Evolutionary conservation across 1,140 invertebrate species (phyloP), one percentile per base, ranked within the genome.

Genomic region (Chrysomallon squamiferum): DNA sequence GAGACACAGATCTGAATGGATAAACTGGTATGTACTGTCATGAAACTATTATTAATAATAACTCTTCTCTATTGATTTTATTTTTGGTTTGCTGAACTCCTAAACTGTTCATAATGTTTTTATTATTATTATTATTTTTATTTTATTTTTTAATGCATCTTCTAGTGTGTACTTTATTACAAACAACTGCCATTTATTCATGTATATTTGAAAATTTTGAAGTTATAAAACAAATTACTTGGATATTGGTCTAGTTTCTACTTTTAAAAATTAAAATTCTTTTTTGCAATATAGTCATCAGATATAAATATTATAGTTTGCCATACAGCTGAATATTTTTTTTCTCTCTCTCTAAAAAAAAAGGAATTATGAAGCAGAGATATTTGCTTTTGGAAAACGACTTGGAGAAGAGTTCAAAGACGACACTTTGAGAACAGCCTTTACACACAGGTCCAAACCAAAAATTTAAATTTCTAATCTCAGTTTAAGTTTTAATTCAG

Each of bases 361-460:
- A n/a, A 88, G 88, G 95, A 97, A 97, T 82, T 92, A 94, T 81
- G 88, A 92, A 69, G 89, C 93, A 0, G 96, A 98, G 87, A 64
- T 97, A 20, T 96, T 88, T 88, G 92, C 94, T 4, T 97, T 97
- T 87, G 91, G 91, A 30, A 90, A 91, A 74, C 87, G 96, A 47
- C 84, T 97, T 13, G 90, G 91, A n/a, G 96, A 97, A 87, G 87
- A 92, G 9, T 94, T 97, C 78, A 86, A 93, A 65, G 80, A 87
- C 0, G 83, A 89, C 50, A 81, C 92, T 22, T 79, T 98, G 29
- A 87, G 90, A 62, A 88, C 88, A 79, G 93, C 94, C 18, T 92
- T 98, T 52, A 93, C 90, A 33, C 89, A 95, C 72, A 87, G 89
- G 75, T 81, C 62, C 68, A 38, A 63, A 45, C 45, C 13, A 45